phyloP scores from a whole-genome alignment of 2,797 vertebrate genomes.

The Cyprinella venusta region DNA sequence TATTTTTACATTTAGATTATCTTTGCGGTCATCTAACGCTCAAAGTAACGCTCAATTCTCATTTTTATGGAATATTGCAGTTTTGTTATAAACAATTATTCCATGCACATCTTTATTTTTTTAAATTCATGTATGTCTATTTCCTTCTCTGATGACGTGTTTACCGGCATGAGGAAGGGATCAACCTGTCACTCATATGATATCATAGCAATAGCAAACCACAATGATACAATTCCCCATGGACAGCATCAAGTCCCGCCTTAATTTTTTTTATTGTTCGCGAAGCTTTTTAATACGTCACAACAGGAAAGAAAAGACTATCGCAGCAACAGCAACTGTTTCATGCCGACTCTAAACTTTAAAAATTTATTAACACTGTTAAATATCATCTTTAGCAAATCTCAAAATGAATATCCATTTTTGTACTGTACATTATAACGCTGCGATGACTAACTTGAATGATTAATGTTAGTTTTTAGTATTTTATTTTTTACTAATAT shows the following conservation, averaged over 20 bases:
- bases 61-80: background rate
- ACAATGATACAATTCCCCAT: background rate
- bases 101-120: background rate
- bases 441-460: background rate
- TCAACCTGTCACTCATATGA: background rate
- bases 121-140: background rate
- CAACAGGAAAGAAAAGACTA: background rate
- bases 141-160: background rate
- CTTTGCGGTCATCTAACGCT: background rate
- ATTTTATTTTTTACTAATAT: background rate
- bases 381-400: background rate
- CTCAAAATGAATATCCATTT: background rate
- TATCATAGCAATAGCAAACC: background rate
- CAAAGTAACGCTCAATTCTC: background rate
- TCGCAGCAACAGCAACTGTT: background rate
- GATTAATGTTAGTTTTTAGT: background rate
- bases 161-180: background rate
- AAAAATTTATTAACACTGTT: background rate
- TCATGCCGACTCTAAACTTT: background rate
- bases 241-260: background rate
- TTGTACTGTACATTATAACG: background rate
- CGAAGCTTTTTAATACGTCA: background rate
- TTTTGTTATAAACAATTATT: background rate
- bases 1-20: background rate
- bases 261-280: background rate